These are phyloP conservation scores for Stegostoma tigrinum DNA, from an alignment of 2,113 vertebrate species.

Conservation along the genomic window DNA sequence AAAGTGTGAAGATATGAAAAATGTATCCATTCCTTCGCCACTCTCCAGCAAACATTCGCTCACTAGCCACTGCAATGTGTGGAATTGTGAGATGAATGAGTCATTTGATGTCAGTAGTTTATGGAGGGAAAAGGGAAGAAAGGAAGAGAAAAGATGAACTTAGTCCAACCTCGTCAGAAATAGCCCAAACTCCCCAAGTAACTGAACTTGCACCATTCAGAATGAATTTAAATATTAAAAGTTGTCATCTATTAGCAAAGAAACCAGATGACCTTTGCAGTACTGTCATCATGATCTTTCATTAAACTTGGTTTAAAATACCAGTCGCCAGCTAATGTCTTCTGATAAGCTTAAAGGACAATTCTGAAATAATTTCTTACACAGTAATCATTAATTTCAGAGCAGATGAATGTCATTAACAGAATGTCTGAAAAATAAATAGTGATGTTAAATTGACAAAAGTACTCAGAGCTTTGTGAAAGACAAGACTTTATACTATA, in stretches of 20 bases:
- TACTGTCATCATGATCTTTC: constrained; percentile 20
- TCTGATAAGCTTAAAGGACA: constrained; percentile 4
- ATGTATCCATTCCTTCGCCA: not conserved
- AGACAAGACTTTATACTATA: not conserved
- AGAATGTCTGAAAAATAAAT: not conserved
- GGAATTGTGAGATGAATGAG: not conserved
- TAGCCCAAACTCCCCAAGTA: not conserved
- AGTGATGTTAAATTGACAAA: not conserved
- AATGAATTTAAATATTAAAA: not conserved
- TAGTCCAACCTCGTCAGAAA: not conserved
- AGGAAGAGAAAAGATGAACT: not conserved
- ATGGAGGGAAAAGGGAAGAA: not conserved
- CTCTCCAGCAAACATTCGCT: not conserved
- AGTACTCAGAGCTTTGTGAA: not conserved
- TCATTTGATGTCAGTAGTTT: not conserved
- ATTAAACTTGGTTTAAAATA: not conserved
- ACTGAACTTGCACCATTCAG: not conserved
- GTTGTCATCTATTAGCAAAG: not conserved
- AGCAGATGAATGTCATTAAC: not conserved
- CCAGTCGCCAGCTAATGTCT: not conserved
- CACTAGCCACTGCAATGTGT: not conserved
- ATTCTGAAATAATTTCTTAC: not conserved
- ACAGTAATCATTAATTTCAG: not conserved
- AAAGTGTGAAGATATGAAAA: not conserved
- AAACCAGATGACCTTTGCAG: constrained; percentile 16